These are phyloP conservation scores for Phoeniculus purpureus DNA, from an alignment of 2,797 vertebrate species.

Conservation along the genomic window DNA sequence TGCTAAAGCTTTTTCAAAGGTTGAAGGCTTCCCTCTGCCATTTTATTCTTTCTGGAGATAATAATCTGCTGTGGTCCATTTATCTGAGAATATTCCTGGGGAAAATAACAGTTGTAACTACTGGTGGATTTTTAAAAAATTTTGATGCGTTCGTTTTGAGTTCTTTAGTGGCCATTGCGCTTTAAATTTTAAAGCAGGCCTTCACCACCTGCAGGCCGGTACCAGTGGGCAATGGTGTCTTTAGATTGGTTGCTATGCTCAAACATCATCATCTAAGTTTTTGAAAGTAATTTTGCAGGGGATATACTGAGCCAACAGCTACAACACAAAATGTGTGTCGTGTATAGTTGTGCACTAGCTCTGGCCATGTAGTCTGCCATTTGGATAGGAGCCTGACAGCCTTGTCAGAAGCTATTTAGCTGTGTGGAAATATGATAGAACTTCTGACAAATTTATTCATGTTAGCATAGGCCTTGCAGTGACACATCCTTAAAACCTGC, in stretches of 20 bases:
- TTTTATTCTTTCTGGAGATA: not conserved
- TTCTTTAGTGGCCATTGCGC: not conserved
- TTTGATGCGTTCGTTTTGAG: no score
- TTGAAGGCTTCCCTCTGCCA: not conserved
- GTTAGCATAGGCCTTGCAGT: not conserved
- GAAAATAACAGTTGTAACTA: not conserved
- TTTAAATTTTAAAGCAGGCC: not conserved
- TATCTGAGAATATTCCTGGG: not conserved
- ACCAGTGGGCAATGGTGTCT: not conserved
- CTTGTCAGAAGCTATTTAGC: not conserved
- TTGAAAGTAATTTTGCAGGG: not conserved
- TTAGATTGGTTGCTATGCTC: not conserved
- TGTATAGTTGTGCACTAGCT: not conserved
- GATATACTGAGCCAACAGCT: not conserved
- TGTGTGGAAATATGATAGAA: not conserved
- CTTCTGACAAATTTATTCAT: not conserved
- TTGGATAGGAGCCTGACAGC: not conserved
- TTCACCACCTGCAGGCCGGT: not conserved
- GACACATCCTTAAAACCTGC: not conserved
- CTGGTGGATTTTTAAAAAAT: no score
- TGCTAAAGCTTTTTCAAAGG: not conserved
- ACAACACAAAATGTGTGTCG: not conserved
- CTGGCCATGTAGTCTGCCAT: not conserved
- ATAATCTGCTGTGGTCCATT: not conserved
- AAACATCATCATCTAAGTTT: not conserved